Evolutionary conservation across 2,888 invertebrate genomes (phyloP).

Genomic region (Drosophila yooni): DNA sequence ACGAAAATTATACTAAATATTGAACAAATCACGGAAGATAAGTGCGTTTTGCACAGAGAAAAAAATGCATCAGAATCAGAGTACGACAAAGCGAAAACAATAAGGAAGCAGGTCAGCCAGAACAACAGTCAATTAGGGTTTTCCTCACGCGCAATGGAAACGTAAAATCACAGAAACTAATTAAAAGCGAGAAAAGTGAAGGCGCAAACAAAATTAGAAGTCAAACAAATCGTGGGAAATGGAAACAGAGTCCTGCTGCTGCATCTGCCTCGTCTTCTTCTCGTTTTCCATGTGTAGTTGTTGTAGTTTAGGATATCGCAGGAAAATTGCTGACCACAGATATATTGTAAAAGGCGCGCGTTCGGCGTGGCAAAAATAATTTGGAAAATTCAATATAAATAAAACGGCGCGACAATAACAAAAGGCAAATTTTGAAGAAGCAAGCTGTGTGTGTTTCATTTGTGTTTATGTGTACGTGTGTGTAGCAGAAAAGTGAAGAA

Average conservation of each 20-base stretch:
- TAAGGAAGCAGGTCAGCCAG: constrained; percentile 8
- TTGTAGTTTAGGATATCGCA: constrained; percentile 46
- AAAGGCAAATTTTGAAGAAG: constrained; percentile 45
- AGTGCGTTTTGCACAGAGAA: constrained; percentile 35
- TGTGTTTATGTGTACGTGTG: constrained; percentile 33
- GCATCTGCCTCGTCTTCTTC: background rate
- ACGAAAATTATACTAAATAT: constrained; percentile 28
- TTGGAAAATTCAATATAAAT: constrained; percentile 74
- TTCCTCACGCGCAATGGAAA: constrained; percentile 34
- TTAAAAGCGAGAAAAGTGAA: constrained; percentile 40
- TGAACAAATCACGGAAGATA: constrained; percentile 33
- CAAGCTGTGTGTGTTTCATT: constrained; percentile 54
- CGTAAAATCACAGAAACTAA: constrained; percentile 38
- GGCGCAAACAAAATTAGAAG: constrained; percentile 22
- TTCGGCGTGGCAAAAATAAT: constrained; percentile 47
- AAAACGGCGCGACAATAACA: constrained; percentile 61
- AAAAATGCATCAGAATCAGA: constrained; percentile 29
- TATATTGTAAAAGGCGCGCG: constrained; percentile 46
- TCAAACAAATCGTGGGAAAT: constrained; percentile 46
- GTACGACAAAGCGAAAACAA: constrained; percentile 14
- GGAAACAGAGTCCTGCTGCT: constrained; percentile 56
- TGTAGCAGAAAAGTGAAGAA: constrained; percentile 35
- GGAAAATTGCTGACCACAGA: constrained; percentile 60
- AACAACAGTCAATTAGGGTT: constrained; percentile 33
- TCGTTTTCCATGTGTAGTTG: constrained; percentile 33